Percentiles rank a stretch among this genome's conserved stretches.
Conservation (phyloP, 2,888 invertebrate genomes). For the Oxyteleia sp. region DNA sequence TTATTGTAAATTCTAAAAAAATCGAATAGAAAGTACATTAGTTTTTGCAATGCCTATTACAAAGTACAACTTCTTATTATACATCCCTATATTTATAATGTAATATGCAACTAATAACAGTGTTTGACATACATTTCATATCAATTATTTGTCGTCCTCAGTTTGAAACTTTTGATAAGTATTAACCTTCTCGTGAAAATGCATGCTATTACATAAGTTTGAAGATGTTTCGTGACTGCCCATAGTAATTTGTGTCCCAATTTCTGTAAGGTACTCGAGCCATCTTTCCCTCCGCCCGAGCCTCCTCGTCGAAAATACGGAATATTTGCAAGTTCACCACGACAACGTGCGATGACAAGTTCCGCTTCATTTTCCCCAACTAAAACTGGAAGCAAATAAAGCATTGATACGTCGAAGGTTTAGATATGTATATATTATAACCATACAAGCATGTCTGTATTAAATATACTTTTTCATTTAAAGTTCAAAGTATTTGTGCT, state of each 20-base stretch:
- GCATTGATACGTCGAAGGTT: conserved; percentile 7
- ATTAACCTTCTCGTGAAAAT: conserved; percentile 44
- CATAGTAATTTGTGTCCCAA: conserved; percentile 68
- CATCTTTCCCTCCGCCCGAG: conserved; percentile 79
- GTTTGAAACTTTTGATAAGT: conserved; percentile 31
- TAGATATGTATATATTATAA: too few relatives aligned
- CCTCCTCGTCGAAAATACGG: conserved; percentile 79
- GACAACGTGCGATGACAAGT: conserved; percentile 68
- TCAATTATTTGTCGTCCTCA: conserved; percentile 15
- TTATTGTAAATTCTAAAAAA: too few relatives aligned
- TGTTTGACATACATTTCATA: conserved; percentile 43
- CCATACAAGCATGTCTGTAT: too few relatives aligned
- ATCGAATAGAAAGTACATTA: too few relatives aligned
- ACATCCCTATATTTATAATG: neutral
- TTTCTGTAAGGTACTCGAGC: conserved; percentile 78
- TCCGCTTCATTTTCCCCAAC: conserved; percentile 61
- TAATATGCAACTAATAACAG: conserved; percentile 15
- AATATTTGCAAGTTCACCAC: conserved; percentile 77
- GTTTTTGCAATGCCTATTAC: too few relatives aligned
- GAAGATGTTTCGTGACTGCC: conserved; percentile 57
- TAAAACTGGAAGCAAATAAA: conserved; percentile 77
- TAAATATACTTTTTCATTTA: too few relatives aligned
- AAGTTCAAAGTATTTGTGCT: too few relatives aligned
- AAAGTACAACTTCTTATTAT: neutral
- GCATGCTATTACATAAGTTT: conserved; percentile 45